Base-by-base conservation (phyloP, 1,140 invertebrate species). In the Telenomus remus region DNA sequence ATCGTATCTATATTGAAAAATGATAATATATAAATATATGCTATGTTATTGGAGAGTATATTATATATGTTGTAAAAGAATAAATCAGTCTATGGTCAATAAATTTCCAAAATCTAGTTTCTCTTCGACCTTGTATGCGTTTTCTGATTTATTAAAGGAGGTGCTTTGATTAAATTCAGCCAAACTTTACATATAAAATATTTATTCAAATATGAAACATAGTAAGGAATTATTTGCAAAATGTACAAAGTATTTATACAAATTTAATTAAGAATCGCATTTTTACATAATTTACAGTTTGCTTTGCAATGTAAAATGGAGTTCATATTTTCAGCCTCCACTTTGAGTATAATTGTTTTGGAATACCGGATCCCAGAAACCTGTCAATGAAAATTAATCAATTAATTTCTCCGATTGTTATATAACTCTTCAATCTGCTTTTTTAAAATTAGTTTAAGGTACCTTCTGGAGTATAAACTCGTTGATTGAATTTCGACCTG, bases 41-140 rank as follows among this genome's bases (percentile, higher is more conserved):
- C 81, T 84, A 83, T 83, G 82, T 86, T 85, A 86, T 61, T 82
- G 75, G 70, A 82, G 76, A 84, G 79, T 86, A 85, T 85, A 85
- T 27, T 27, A 86, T 86, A 86, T 84, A 85, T 87, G 83, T 87
- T 87, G 83, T 86, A 80, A 83, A 83, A 82, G 81, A 87, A 87
- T 87, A 86, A 86, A 87, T 83, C 78, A 82, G 73, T 86, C 83
- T 87, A 87, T 86, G 85, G 84, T 27, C 19, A 27, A 27, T 27
- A 27, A 27, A 27, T 27, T 27, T 27, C 84, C 81, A 83, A 85
- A 79, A 70, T 5, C 11, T 68, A 37, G 10, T 63, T 63, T 34
- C 47, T 49, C 47, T 49, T 34, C 43, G 19, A 27, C 9, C 12
- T 27, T 13, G 1, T 49, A 27, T 6, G 1, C 6, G 6, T 27